A percentile compares a stretch with the other conserved stretches of the same genome.
Evolutionary conservation across 1,140 invertebrate genomes (phyloP).

Genomic region (Bathynomus jamesi): DNA sequence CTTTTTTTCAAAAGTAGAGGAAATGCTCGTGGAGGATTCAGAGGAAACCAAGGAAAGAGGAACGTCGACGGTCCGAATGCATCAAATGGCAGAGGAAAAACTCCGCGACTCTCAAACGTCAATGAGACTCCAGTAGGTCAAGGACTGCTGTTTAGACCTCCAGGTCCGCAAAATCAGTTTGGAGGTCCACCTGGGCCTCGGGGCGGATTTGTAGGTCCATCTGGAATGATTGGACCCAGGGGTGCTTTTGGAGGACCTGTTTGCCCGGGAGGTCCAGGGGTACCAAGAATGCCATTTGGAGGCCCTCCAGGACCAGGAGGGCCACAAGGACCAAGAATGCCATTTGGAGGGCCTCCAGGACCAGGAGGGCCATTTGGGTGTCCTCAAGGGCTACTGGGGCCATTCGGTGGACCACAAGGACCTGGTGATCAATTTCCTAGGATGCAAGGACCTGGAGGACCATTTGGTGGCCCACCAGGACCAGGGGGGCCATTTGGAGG

Average conservation of each 20-base stretch:
- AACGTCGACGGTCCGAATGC: neutral
- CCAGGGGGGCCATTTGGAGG: neutral
- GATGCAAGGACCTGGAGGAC: neutral
- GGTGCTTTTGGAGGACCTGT: neutral
- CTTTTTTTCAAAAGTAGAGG: neutral
- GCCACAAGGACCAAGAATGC: neutral
- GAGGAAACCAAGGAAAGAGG: neutral
- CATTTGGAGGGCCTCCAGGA: neutral
- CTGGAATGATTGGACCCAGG: neutral
- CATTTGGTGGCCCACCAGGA: neutral
- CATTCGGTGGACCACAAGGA: neutral
- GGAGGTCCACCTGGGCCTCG: neutral
- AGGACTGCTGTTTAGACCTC: neutral
- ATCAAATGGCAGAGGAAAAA: neutral
- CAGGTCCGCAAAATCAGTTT: neutral
- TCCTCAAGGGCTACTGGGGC: neutral
- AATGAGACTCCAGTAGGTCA: neutral
- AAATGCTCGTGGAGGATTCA: neutral
- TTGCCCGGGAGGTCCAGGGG: neutral
- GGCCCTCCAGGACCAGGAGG: neutral
- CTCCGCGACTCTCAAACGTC: neutral
- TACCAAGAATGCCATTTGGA: neutral
- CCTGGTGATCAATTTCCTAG: neutral
- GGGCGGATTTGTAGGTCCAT: neutral
- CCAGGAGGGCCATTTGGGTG: neutral